phyloP scores from a whole-genome alignment of 2,113 vertebrate genomes.

The Eulemur macaco region DNA sequence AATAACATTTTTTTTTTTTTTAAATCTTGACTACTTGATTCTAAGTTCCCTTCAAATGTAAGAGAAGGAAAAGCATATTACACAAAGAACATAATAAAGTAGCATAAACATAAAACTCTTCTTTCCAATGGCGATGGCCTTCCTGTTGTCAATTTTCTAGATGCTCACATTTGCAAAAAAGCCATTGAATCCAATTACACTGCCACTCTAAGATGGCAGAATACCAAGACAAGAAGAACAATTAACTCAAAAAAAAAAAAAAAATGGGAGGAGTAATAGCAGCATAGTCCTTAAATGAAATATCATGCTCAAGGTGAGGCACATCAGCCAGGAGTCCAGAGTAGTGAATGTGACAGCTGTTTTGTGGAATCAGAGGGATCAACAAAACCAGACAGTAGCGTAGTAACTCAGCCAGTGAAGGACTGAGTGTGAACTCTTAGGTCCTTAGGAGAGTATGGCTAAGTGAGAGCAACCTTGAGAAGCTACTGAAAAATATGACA shows the following conservation, averaged over 20 bases:
- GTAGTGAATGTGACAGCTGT: not conserved
- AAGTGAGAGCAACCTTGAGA: not conserved
- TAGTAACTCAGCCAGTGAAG: not conserved
- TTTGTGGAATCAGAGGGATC: not conserved
- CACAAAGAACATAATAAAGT: not conserved
- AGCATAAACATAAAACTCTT: not conserved
- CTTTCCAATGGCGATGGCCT: not conserved
- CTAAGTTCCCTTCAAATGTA: constrained; percentile 12
- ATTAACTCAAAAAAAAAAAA: not conserved
- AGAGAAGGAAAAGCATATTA: not conserved
- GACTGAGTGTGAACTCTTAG: not conserved
- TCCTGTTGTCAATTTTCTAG: not conserved
- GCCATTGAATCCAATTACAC: not conserved
- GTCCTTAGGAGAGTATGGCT: not conserved
- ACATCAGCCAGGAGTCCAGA: not conserved
- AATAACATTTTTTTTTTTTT: not conserved
- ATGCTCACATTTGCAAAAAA: not conserved
- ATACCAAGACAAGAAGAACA: not conserved
- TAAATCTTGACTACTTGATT: not conserved
- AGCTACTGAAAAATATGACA: not conserved
- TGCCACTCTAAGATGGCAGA: not conserved
- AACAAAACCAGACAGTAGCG: not conserved
- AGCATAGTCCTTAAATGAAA: not conserved
- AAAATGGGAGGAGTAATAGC: not conserved
- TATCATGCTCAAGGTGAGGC: not conserved